Evolutionary conservation across 2,888 invertebrate genomes (phyloP).

Genomic region (Nymphalis urticae): DNA sequence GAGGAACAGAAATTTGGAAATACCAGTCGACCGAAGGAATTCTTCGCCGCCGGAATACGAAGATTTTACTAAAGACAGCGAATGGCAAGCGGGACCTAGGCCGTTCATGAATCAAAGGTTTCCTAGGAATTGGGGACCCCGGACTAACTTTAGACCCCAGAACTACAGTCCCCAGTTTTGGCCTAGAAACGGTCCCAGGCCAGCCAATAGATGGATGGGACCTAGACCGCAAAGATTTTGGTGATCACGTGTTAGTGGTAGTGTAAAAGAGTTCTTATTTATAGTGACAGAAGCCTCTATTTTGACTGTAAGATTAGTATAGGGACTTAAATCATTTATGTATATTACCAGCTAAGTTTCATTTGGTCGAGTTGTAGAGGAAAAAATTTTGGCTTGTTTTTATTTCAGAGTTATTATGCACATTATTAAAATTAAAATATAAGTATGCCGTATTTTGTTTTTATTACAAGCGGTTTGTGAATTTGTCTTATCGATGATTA

Average conservation of each 20-base stretch:
- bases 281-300: conserved; percentile 24
- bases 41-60: conserved; percentile 45
- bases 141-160: conserved; percentile 59
- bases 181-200: conserved; percentile 65
- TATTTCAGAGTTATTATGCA: conserved; percentile 32
- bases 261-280: conserved; percentile 30
- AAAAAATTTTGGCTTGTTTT: conserved; percentile 40
- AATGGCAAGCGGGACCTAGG: conserved; percentile 50
- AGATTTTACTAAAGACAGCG: conserved; percentile 48
- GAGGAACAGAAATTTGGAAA: conserved; percentile 50
- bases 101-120: conserved; percentile 59
- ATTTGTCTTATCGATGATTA: conserved; percentile 14
- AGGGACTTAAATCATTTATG: conserved; percentile 19
- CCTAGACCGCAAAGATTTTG: conserved; percentile 74
- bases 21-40: conserved; percentile 38
- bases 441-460: conserved; percentile 37
- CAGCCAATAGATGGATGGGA: conserved; percentile 65
- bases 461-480: conserved; percentile 28
- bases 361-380: conserved; percentile 25
- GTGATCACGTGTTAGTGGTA: conserved; percentile 53
- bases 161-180: conserved; percentile 52
- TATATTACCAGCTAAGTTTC: conserved; percentile 22
- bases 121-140: conserved; percentile 69
- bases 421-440: conserved; percentile 36
- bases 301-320: conserved; percentile 22